phyloP scores from a whole-genome alignment of 2,797 vertebrate genomes.

The Pampus argenteus region DNA sequence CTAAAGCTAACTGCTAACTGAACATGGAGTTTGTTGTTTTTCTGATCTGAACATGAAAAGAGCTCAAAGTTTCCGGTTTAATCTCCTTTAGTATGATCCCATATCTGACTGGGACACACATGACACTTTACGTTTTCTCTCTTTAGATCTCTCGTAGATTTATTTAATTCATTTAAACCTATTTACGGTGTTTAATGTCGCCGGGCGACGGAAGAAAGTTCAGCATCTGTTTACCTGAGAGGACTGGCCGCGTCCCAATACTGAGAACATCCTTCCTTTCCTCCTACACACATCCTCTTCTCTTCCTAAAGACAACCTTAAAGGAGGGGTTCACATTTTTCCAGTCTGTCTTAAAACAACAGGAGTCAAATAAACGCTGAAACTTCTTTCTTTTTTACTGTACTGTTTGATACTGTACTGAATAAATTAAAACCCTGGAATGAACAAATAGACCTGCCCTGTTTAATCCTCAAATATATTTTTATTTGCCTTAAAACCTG shows the following conservation, averaged over 20 bases:
- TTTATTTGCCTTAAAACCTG: no score
- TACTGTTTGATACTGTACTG: no score
- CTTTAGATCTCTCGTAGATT: fast-evolving
- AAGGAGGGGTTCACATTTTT: no score
- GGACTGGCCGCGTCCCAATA: conserved; percentile 34
- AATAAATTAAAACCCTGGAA: no score
- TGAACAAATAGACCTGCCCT: no score
- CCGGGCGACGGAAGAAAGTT: conserved; percentile 37
- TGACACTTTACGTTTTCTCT: fast-evolving
- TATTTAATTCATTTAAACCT: fast-evolving
- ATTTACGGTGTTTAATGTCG: background rate
- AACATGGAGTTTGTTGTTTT: conserved; percentile 51
- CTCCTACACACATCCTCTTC: background rate
- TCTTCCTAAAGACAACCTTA: no score
- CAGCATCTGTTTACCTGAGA: conserved; percentile 43
- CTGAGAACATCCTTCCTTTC: background rate
- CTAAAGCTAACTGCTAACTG: conserved; percentile 61
- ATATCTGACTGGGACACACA: fast-evolving
- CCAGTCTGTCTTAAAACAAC: no score
- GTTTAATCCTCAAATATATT: no score
- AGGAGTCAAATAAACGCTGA: no score
- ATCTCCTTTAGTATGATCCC: background rate
- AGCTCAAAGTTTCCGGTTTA: background rate
- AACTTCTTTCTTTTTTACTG: no score
- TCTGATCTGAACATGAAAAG: conserved; percentile 23